A percentile compares a stretch with the other conserved stretches of the same genome.
phyloP scores from a whole-genome alignment of 2,113 vertebrate genomes.

The Pampusana beccarii region DNA sequence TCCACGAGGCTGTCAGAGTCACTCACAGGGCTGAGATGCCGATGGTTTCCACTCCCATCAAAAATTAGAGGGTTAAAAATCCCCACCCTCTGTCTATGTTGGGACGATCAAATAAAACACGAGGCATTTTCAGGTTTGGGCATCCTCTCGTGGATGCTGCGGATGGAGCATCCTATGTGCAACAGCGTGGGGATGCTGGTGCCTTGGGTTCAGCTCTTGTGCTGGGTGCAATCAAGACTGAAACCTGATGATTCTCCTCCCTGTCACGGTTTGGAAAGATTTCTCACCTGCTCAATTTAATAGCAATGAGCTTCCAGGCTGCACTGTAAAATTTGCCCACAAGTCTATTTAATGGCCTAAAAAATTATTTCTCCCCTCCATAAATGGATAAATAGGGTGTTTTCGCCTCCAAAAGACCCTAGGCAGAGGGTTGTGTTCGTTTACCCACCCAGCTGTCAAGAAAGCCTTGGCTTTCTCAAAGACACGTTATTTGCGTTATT shows the following conservation, averaged over 20 bases:
- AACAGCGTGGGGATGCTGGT: not conserved
- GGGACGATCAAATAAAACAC: not conserved
- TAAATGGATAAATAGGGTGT: not conserved
- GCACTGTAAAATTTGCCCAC: not conserved
- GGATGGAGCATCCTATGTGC: not conserved
- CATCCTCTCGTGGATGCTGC: not conserved
- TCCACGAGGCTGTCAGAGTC: not conserved
- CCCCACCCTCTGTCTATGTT: not conserved
- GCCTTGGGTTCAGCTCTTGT: not conserved
- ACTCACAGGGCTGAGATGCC: not conserved
- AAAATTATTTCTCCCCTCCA: accelerated
- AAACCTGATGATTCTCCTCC: not conserved
- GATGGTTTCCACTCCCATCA: not conserved
- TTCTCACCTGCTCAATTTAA: not conserved
- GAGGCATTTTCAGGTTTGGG: not conserved
- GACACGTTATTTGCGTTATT: accelerated
- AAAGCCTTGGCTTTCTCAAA: not conserved
- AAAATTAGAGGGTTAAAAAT: not conserved
- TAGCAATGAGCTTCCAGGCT: not conserved
- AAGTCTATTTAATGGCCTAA: not conserved
- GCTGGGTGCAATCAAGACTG: not conserved
- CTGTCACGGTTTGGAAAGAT: not conserved
- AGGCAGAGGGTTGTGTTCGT: not conserved
- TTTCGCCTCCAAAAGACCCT: not conserved
- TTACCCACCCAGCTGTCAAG: not conserved